phyloP scores from a whole-genome alignment of 2,113 vertebrate genomes.

The Holacanthus passer region DNA sequence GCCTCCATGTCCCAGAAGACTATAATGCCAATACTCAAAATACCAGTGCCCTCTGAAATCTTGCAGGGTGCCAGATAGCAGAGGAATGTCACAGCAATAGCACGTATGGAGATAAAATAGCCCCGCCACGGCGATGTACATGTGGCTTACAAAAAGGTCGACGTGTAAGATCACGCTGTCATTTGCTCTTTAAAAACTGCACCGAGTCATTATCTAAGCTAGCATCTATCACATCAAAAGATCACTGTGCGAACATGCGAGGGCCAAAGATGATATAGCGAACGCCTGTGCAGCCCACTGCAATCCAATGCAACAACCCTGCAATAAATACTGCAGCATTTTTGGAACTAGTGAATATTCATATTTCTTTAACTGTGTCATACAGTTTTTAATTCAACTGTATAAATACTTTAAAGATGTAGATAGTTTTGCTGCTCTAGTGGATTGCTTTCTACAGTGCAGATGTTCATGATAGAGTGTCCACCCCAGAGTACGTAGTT shows the following conservation, averaged over 20 bases:
- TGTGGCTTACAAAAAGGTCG: slow-evolving; percentile 57
- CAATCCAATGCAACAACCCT: neutral
- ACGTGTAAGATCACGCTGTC: slow-evolving; percentile 39
- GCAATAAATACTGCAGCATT: neutral
- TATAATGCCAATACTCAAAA: slow-evolving; percentile 57
- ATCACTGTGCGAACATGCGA: slow-evolving; percentile 15
- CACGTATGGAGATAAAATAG: slow-evolving; percentile 23
- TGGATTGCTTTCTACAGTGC: neutral
- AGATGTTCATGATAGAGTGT: slow-evolving; percentile 3
- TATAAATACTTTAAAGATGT: neutral
- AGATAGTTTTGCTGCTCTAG: neutral
- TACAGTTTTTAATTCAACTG: neutral
- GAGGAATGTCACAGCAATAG: slow-evolving; percentile 33
- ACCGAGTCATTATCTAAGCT: slow-evolving; percentile 31
- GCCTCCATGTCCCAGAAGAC: slow-evolving; percentile 53
- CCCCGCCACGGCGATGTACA: neutral
- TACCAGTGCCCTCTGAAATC: slow-evolving; percentile 47
- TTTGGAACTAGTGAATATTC: neutral
- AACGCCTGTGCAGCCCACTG: neutral
- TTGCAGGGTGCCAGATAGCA: slow-evolving; percentile 11
- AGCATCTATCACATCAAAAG: neutral
- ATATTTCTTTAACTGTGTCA: neutral
- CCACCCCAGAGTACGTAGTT: neutral
- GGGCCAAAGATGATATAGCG: neutral
- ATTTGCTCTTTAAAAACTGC: slow-evolving; percentile 45